Base-by-base conservation (phyloP, 2,888 invertebrate genomes). In the Hedychridium roseum region DNA sequence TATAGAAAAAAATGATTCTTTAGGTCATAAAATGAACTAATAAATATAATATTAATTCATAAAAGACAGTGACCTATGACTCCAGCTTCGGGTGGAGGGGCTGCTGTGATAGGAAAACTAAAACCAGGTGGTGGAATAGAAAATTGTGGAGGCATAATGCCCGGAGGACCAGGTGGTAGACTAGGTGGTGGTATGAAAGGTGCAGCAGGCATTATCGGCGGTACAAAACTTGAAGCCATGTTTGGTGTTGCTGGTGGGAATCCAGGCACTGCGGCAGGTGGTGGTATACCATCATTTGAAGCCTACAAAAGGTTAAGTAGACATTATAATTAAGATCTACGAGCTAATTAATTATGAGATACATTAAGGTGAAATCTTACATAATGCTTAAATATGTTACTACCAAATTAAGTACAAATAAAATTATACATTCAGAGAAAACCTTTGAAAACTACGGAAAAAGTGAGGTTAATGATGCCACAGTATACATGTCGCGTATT, bases 61-160 rank as follows among this genome's bases (percentile, higher is more conserved):
- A 30, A 40, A 39, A 9, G 12, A 47, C 4, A 60, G 32, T 50
- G 66, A 78, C 78, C 74, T 48, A 78, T 78, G 1, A 78, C 78
- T 43, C 74, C 70, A 11, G 73, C 48, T 31, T 78, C 78, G 2
- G 70, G 65, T 18, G 72, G 56, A 48, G 72, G 65, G 16, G 71
- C 67, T 11, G 66, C 64, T 11, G 64, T 53, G 5, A 78, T 73
- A 12, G 76, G 73, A 54, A 76, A 78, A 7, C 84, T 84, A 76
- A 89, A 89, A 23, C 90, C 90, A 7, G 92, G 91, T 16, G 92
- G 91, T 26, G 92, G 92, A 73, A 91, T 87, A 27, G 86, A 87
- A 75, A 90, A 91, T 15, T 88, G 87, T 16, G 90, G 86, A 48
- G 89, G 85, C 81, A 88, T 85, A 2, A 74, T 74, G 9, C 74